phyloP scores from a whole-genome alignment of 2,113 vertebrate genomes.

The Calyptommatus sinebrachiatus region DNA sequence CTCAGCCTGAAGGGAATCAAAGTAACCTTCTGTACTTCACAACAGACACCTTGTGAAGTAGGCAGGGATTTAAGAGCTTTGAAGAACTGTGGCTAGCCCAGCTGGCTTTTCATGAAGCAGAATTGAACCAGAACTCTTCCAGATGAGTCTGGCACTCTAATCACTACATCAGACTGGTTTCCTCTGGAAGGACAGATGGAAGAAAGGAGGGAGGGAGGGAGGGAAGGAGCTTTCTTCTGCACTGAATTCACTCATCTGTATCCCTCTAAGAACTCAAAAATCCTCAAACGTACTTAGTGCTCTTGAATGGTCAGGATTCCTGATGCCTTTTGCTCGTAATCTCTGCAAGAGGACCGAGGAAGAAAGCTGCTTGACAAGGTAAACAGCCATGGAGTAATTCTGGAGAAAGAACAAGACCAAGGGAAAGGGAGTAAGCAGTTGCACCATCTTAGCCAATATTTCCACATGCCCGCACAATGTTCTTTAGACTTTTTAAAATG shows the following conservation, averaged over 20 bases:
- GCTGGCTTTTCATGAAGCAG: too few relatives aligned
- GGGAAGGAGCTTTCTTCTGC: background rate
- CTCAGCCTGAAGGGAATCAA: too few relatives aligned
- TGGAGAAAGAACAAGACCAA: constrained; percentile 59
- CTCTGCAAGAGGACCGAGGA: constrained; percentile 93
- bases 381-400: constrained; percentile 98
- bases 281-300: constrained; percentile 86
- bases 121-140: too few relatives aligned
- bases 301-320: constrained; percentile 98
- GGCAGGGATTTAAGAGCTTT: too few relatives aligned
- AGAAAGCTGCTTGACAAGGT: constrained; percentile 96
- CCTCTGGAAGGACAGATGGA: background rate
- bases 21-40: too few relatives aligned
- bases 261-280: constrained; percentile 7
- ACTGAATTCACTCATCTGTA: background rate
- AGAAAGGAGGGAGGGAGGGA: background rate
- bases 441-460: background rate
- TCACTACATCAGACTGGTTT: too few relatives aligned
- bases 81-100: too few relatives aligned
- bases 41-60: too few relatives aligned
- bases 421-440: background rate
- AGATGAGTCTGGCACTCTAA: too few relatives aligned
- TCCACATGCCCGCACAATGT: background rate
- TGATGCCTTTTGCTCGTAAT: constrained; percentile 94
- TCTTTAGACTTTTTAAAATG: background rate